These are phyloP conservation scores for Drosophila pseudoananassae DNA, from an alignment of 1,140 invertebrate genomes.

Conservation along the genomic window DNA sequence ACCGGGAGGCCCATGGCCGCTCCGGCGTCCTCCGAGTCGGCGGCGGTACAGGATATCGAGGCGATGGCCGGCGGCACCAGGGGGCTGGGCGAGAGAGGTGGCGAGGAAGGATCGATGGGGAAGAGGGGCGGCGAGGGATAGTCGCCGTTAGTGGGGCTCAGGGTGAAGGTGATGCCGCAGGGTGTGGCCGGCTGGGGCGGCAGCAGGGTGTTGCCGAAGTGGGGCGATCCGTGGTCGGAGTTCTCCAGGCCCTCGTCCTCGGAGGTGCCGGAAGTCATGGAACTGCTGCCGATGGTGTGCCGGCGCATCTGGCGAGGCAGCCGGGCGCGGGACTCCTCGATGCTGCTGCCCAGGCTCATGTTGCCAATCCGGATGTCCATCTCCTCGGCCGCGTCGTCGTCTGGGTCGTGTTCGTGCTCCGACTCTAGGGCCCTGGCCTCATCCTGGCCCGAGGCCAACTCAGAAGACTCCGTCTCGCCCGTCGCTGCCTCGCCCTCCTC, in stretches of 20 bases:
- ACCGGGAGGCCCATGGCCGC: constrained; percentile 69
- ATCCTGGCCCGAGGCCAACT: constrained; percentile 24
- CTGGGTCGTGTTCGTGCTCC: constrained; percentile 43
- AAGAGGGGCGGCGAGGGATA: constrained; percentile 72
- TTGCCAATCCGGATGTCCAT: constrained; percentile 74
- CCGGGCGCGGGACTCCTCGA: constrained; percentile 67
- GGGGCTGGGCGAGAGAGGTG: constrained; percentile 84
- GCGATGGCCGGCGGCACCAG: constrained; percentile 17
- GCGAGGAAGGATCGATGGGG: constrained; percentile 83
- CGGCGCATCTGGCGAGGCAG: constrained; percentile 73
- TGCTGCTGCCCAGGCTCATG: constrained; percentile 71
- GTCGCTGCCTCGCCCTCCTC: constrained; percentile 69
- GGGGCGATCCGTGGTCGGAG: constrained; percentile 72
- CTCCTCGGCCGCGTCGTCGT: constrained; percentile 70
- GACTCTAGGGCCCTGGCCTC: constrained; percentile 34
- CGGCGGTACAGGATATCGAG: constrained; percentile 45
- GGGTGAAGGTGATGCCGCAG: constrained; percentile 88
- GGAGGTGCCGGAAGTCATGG: constrained; percentile 61
- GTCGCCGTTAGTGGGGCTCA: constrained; percentile 86
- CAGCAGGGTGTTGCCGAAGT: constrained; percentile 74
- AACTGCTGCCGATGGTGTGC: constrained; percentile 77
- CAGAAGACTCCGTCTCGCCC: constrained; percentile 44
- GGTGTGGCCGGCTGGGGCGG: constrained; percentile 75
- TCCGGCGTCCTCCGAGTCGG: constrained; percentile 62
- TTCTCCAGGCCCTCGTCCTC: constrained; percentile 76